Evolutionary conservation across 1,140 invertebrate genomes (phyloP).

Genomic region (Chionoecetes opilio): DNA sequence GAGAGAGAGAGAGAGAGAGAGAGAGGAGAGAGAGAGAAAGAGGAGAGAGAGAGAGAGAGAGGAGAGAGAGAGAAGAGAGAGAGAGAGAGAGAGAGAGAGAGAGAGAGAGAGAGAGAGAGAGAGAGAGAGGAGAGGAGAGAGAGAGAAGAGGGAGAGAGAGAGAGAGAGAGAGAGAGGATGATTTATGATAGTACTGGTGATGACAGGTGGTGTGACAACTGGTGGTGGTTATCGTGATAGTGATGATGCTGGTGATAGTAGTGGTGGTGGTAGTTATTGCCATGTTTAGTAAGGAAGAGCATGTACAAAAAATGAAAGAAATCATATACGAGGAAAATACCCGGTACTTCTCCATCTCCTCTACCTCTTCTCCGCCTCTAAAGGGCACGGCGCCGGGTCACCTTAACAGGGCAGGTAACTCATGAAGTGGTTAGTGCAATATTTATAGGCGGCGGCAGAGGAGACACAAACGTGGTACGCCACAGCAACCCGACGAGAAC

Average conservation of each 20-base stretch:
- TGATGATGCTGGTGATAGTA: neutral
- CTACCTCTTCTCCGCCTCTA: too few relatives aligned
- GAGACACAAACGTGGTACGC: too few relatives aligned
- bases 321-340: too few relatives aligned
- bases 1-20: too few relatives aligned
- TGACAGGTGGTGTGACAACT: neutral
- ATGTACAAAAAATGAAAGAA: too few relatives aligned
- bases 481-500: too few relatives aligned
- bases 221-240: neutral
- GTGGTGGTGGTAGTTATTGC: neutral
- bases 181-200: neutral
- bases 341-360: too few relatives aligned
- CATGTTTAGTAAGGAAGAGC: too few relatives aligned
- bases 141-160: neutral
- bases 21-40: neutral
- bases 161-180: neutral
- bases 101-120: constrained; percentile 18
- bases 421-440: too few relatives aligned
- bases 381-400: too few relatives aligned
- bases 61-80: constrained; percentile 6
- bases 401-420: too few relatives aligned
- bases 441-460: too few relatives aligned
- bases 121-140: neutral
- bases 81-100: neutral
- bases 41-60: neutral